Base-by-base conservation (phyloP, 1,140 invertebrate species). In the Archivesica marissinica region DNA sequence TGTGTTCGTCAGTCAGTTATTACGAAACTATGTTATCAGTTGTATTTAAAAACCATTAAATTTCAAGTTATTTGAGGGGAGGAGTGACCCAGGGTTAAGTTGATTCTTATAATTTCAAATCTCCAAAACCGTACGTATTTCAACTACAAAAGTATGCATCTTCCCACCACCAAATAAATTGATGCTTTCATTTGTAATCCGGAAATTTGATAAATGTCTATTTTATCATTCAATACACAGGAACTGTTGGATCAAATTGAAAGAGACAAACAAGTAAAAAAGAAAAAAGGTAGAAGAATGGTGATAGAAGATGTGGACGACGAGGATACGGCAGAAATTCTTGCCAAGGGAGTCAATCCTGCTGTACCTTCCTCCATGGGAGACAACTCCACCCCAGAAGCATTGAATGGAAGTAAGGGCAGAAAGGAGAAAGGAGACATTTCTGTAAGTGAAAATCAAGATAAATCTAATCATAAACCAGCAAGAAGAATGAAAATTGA, bases 261-360 rank as follows among this genome's bases (percentile, higher is more conserved):
- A 30, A 75, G 90, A 38, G 88, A 89, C 25, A 77, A 86, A 30
- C 54, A 85, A 39, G 80, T 87, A 38, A 75, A 88, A 39, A 92
- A 92, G 72, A 86, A 86, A 44, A 91, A 89, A 74, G 92, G 92
- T 7, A 66, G 87, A 38, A 77, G 91, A 50, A 87, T 93, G 90
- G 81, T 90, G 15, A 93, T 93, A 35, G 91, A 93, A 85, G 92
- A 93, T 59, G 88, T 91, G n/a, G 89, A 78, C 11, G 61, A 23
- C 3, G 41, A 52, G 9, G 44, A 44, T 7, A 17, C 7, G 15
- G 28, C 39, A 23, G 77, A 39, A 68, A 28, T 30, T 79, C 15
- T 15, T 79, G 25, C 38, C 30, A 76, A 56, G 11, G 35, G 7
- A 35, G 64, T 2, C 0, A 68, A 33, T 35, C 11, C 50, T 59